Base-by-base conservation (phyloP, 2,797 vertebrate species). In the Limnodromus scolopaceus region DNA sequence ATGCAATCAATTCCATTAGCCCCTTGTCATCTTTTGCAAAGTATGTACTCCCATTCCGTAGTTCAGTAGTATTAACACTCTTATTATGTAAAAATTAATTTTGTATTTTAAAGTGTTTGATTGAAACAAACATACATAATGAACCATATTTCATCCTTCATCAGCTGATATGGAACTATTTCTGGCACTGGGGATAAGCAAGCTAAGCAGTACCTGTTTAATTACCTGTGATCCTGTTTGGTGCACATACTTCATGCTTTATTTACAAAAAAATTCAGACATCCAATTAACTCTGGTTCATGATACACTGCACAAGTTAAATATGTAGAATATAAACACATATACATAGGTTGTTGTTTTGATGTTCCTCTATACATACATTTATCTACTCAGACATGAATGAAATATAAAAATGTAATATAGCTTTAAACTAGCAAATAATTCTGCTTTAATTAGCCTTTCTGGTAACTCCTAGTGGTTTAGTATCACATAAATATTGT, bases 401-500 rank as follows among this genome's bases (percentile, higher is more conserved):
- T 64, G 13, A 93, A 85, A 90, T 92, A 76, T 41, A 51, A 70
- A 92, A 77, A 58, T 39, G 43, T n/a, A 82, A 89, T 41, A 83
- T 34, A 58, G 34, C 14, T 77, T 89, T 92, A 69, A 92, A 77
- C 38, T 64, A 83, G 24, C 41, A 85, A 92, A 90, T 74, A 81
- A 69, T 61, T 92, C 45, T 81, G 30, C 16, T 86, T 94, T 93
- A 96, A 93, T 93, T 94, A 95, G 68, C 30, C 24, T 84, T 88
- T 82, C 55, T 68, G 30, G 54, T 83, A 95, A 87, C 57, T 93
- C 64, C 71, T 83, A 25, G 41, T 48, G 48, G 46, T 92, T 94
- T 94, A 92, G 83, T 80, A 89, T 85, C 55, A 81, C 46, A 71
- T 89, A 89, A 95, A 87, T 86, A 84, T 78, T 83, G 57, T 92